Percentiles rank a stretch among this genome's conserved stretches.
These are phyloP conservation scores for Balearica regulorum DNA, from an alignment of 2,797 vertebrate genomes.

Conservation along the genomic window DNA sequence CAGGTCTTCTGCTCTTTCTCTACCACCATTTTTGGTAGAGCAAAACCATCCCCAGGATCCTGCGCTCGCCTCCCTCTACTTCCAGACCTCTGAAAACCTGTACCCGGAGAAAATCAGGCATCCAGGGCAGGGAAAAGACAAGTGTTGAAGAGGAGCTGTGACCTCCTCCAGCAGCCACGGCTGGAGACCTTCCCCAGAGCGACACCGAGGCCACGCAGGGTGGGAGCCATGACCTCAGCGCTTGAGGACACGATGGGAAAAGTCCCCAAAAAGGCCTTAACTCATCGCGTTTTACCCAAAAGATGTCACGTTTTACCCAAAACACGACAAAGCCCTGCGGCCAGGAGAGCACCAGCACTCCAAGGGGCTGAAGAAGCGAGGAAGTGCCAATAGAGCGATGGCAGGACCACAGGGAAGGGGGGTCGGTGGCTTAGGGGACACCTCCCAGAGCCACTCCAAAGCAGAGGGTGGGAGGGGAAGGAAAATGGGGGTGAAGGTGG, in stretches of 20 bases:
- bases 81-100: background rate
- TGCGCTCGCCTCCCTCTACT: rapidly evolving
- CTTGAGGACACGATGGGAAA: background rate
- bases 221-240: background rate
- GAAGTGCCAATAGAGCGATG: background rate
- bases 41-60: background rate
- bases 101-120: background rate
- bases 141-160: background rate
- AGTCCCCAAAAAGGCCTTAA: background rate
- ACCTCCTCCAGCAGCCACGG: background rate
- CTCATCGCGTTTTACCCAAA: background rate
- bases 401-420: background rate
- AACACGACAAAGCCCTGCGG: rapidly evolving
- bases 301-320: background rate
- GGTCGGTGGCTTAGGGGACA: background rate
- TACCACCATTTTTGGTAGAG: background rate
- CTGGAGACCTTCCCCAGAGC: background rate
- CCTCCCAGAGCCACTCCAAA: background rate
- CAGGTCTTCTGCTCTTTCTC: background rate
- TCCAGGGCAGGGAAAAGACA: background rate
- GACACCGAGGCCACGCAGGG: background rate
- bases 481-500: background rate
- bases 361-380: background rate
- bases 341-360: background rate
- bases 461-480: background rate